Conservation (phyloP, 1,140 invertebrate genomes). For the honey bee (Apis mellifera) region DNA sequence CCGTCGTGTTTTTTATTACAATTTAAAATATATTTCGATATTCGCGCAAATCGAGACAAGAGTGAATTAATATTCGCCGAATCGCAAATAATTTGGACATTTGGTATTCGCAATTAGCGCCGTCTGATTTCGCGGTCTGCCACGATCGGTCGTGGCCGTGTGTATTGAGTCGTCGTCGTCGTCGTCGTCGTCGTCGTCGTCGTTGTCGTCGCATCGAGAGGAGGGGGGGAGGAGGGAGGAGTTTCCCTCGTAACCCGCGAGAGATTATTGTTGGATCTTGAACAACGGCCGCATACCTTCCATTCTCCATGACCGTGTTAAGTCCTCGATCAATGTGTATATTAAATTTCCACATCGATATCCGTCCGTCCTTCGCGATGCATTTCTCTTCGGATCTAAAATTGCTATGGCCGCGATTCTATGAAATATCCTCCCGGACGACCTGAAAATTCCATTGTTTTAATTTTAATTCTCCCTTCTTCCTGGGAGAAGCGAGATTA, state of each 20-base stretch:
- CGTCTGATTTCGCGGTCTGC: conserved; percentile 45
- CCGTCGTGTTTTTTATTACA: no score
- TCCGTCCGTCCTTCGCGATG: neutral
- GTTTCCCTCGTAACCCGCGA: neutral
- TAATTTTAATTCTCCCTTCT: no score
- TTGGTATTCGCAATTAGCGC: conserved; percentile 54
- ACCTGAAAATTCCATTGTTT: no score
- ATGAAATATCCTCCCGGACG: no score
- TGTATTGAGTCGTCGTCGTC: conserved; percentile 20
- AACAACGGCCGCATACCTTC: neutral
- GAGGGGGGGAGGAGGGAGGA: neutral
- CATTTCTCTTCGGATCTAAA: neutral
- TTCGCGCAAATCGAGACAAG: neutral
- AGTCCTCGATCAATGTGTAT: conserved; percentile 21
- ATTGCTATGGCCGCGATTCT: neutral
- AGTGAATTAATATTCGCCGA: conserved; percentile 8
- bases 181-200: no score
- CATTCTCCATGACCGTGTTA: conserved; percentile 16
- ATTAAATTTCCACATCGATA: conserved; percentile 16
- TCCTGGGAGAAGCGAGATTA: no score
- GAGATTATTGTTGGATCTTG: conserved; percentile 32
- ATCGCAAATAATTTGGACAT: neutral
- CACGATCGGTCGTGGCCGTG: conserved; percentile 17
- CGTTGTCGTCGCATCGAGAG: no score
- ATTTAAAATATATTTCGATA: no score